phyloP scores from a whole-genome alignment of 1,140 invertebrate species.

The Radopholus similis region DNA sequence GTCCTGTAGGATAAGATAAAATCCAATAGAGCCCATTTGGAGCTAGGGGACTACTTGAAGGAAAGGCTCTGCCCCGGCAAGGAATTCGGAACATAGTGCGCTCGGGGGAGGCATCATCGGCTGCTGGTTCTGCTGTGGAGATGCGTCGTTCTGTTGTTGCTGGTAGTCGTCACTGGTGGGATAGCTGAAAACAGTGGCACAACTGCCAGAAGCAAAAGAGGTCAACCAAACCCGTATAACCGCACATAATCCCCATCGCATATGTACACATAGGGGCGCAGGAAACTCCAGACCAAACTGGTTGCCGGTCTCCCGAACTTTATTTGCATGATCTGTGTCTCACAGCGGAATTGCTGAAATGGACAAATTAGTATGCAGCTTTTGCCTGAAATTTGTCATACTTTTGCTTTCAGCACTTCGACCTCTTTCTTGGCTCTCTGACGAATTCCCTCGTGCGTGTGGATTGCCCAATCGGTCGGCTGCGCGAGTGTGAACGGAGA shows the following conservation, averaged over 20 bases:
- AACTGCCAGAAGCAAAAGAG: not conserved
- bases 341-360: conserved; percentile 34
- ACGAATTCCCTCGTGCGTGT: conserved; percentile 48
- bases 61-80: conserved; percentile 12
- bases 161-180: conserved; percentile 6
- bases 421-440: conserved; percentile 43
- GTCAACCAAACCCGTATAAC: not conserved
- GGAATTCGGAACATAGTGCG: conserved; percentile 12
- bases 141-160: no score
- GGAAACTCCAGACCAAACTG: conserved; percentile 38
- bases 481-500: conserved; percentile 32
- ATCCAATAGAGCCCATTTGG: not conserved
- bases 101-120: conserved; percentile 1
- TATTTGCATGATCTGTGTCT: conserved; percentile 27
- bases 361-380: not conserved
- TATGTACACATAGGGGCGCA: conserved; percentile 46
- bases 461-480: conserved; percentile 52
- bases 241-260: conserved; percentile 38
- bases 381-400: conserved; percentile 3
- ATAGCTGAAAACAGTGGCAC: not conserved
- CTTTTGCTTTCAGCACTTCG: conserved; percentile 40
- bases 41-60: conserved; percentile 3
- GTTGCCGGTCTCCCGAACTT: conserved; percentile 31
- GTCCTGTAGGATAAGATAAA: conserved; percentile 29
- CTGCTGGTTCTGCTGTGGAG: not conserved